Evolutionary conservation across 2,888 invertebrate genomes (phyloP), one percentile per base, ranked within the genome.

Genomic region (Dysmachus trigonus): DNA sequence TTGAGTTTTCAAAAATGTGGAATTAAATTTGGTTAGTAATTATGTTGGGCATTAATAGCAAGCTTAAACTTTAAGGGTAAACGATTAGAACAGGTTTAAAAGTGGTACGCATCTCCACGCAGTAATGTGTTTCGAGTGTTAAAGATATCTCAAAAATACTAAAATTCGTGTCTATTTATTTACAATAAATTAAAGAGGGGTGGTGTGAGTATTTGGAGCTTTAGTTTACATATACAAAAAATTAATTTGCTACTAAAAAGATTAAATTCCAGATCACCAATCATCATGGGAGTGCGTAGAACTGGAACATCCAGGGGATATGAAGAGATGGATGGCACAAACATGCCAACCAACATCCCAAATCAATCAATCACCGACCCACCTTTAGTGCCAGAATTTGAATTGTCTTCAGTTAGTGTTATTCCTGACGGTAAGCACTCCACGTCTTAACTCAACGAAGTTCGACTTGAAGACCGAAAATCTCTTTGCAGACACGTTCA

Each of bases 401-500:
- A 95, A 91, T 93, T 95, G 92, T 94, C 94, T 74, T 94, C 95
- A 0, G 94, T 95, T 81, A 94, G 94, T 76, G 95, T 95, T 73
- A 94, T 95, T 81, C 95, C 95, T 87, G 95, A 95, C 92, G 95
- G 95, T 95, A 92, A 90, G 15, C 51, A 62, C 0, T 6, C 7
- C 1, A 8, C 2, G 8, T 38, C 13, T 10, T 1, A 38, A 8
- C 10, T 1, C 8, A 38, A 13, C 2, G 10, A 38, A 38, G 38
- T 38, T 84, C 8, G 18, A 72, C 47, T 72, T 35, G 5, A 13
- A 81, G 10, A n/a, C 13, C 38, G 38, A 41, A 41, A 72, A 72
- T 76, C n/a, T 33, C 13, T 88, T 93, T 93, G 86, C 92, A 97
- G 97, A 97, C 91, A 96, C 97, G 51, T 97, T 96, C 90, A 97